Evolutionary conservation across 2,797 vertebrate species (phyloP), one percentile per base, ranked within the genome.

Genomic region (Eutrigla gurnardus): DNA sequence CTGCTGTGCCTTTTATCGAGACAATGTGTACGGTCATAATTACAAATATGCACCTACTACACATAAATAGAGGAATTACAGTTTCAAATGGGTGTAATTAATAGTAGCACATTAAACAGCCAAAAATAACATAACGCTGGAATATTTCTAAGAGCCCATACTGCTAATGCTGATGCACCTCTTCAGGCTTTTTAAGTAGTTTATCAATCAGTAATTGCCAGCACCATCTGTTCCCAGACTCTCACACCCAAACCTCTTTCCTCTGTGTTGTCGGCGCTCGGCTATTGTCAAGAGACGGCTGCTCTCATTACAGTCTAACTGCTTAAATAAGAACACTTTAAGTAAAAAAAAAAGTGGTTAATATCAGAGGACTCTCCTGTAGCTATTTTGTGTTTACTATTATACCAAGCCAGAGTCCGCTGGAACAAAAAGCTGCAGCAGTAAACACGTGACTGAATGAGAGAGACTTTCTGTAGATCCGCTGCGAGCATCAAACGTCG

Each of bases 161-260:
- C 80, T 75, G 70, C 59, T 77, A 70, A 80, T 52, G 68, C 59
- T 85, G 84, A 89, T 86, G 77, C 73, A 83, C 39, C 75, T 88
- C 80, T 73, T 73, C 47, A 50, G 39, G 73, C 79, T 78, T 84
- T 82, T 61, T 49, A 85, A 88, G 70, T 74, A 61, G 79, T 85
- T 81, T 81, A 86, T 88, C 87, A 85, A 73, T 88, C 78, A 66
- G 54, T 84, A 89, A 79, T 78, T 87, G 46, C 70, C 49, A 50
- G 65, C 59, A 60, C 75, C 87, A 89, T 88, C 87, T 90, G 87
- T 81, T 89, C 77, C 37, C 66, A 72, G 67, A 77, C 73, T 74
- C 63, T 70, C 47, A 60, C 36, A 36, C 64, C 47, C 18, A 71
- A 85, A 85, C 67, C 77, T 73, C 66, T 80, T 73, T 83, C 60